phyloP scores from a whole-genome alignment of 2,797 vertebrate genomes.

The Sebastiscus albofasciatus region DNA sequence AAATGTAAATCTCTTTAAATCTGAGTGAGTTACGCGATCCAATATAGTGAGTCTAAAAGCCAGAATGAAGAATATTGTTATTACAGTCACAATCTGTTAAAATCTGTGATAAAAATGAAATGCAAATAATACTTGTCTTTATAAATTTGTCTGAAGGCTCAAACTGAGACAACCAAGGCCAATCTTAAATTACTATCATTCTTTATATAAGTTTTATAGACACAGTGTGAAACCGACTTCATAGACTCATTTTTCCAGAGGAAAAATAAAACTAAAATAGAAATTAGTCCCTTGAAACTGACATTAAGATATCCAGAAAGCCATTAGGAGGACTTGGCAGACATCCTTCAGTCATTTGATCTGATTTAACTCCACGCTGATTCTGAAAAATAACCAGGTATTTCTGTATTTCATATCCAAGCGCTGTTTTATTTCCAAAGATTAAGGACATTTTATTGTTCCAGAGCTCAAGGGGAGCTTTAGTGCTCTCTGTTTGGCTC shows the following conservation, averaged over 20 bases:
- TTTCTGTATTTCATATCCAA: conserved; percentile 44
- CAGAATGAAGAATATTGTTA: conserved; percentile 1
- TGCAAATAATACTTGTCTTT: not conserved
- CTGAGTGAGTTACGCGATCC: conserved; percentile 14
- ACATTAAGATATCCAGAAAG: conserved; percentile 15
- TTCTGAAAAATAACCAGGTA: conserved; percentile 38
- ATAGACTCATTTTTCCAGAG: not conserved
- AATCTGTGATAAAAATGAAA: not conserved
- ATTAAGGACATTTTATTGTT: conserved; percentile 51
- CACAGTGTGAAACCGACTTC: not conserved
- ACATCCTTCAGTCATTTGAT: conserved; percentile 4
- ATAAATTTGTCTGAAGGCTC: not conserved
- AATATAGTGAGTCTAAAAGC: not conserved
- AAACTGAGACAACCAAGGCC: not conserved
- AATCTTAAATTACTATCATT: not conserved
- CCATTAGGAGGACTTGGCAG: conserved; percentile 18
- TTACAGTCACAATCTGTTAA: not conserved
- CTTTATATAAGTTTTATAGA: conserved; percentile 14
- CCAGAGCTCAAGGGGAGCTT: conserved; percentile 32
- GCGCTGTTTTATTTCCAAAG: conserved; percentile 44
- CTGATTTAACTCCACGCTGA: conserved; percentile 2
- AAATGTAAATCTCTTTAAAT: conserved; percentile 30
- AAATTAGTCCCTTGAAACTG: conserved; percentile 6
- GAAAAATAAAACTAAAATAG: not conserved
- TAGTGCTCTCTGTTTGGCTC: conserved; percentile 29